Evolutionary conservation across 1,140 invertebrate species (phyloP), one percentile per base, ranked within the genome.

Genomic region (Arctopsyche grandis): DNA sequence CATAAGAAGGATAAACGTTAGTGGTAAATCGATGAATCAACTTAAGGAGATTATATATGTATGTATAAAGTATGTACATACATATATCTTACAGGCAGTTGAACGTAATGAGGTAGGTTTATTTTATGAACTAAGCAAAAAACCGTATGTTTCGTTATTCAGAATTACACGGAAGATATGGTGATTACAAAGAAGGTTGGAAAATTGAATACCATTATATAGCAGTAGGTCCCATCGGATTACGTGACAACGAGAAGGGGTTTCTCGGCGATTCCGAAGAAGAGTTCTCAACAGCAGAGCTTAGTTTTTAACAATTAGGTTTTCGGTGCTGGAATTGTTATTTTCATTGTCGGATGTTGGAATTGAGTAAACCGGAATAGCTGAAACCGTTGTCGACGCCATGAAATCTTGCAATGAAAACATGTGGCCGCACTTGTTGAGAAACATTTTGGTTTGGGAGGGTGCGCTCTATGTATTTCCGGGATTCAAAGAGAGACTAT

Each of bases 31-130:
- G 66, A 99, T 98, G 0, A 99, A 99, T 90, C 96, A 99, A 88
- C 88, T 99, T 46, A 99, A 99, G 86, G 98, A n/a, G n/a, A n/a
- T n/a, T n/a, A n/a, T n/a, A n/a, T n/a, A n/a, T n/a, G n/a, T n/a
- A n/a, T n/a, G n/a, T n/a, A n/a, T n/a, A n/a, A n/a, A n/a, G n/a
- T n/a, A n/a, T n/a, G n/a, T n/a, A n/a, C n/a, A n/a, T n/a, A 99
- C 87, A 93, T 99, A 94, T 99, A 80, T 99, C 98, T 0, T 99
- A 99, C 85, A 90, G 98, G 46, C 98, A 99, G 84, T 88, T 99
- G 16, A 96, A 99, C 90, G 97, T 99, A 0, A 97, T 99, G 95
- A 98, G 99, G 86, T 99, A 99, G 88, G 99, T 98, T 0, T 98
- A 97, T 88, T 97, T 99, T 0, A 97, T 99, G 9, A 99, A 99